A percentile compares a stretch with the other conserved stretches of the same genome.
phyloP scores from a whole-genome alignment of 1,140 invertebrate species.

The Aphidius gifuensis region DNA sequence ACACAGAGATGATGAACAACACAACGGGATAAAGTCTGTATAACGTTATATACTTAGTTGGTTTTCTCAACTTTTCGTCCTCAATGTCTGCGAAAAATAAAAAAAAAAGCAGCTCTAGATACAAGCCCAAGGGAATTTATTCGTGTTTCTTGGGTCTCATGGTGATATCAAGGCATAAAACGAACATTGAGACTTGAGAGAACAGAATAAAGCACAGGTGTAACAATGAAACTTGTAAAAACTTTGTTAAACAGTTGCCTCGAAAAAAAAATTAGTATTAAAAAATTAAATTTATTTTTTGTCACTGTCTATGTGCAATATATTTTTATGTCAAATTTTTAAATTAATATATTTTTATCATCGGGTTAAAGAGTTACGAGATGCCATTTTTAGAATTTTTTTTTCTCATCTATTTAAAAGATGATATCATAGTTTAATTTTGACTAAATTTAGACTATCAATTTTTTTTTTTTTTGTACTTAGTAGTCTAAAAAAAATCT shows the following conservation, averaged over 20 bases:
- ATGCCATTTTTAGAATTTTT: no score
- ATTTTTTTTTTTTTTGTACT: no score
- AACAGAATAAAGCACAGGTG: conserved; percentile 22
- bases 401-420: no score
- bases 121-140: conserved; percentile 4
- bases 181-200: conserved; percentile 15
- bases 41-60: no score
- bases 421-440: no score
- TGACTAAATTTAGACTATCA: no score
- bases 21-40: no score
- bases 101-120: neutral
- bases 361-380: no score
- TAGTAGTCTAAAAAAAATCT: no score
- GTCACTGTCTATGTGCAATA: neutral
- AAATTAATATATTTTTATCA: neutral
- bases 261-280: conserved; percentile 24
- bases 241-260: conserved; percentile 27
- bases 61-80: no score
- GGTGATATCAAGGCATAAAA: conserved; percentile 2
- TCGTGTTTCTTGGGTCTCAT: neutral
- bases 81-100: no score
- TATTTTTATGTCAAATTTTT: conserved; percentile 18
- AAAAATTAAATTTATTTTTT: neutral
- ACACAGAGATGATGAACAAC: no score
- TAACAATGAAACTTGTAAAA: conserved; percentile 28